These are phyloP conservation scores for Leptinotarsa undecemlineata DNA, from an alignment of 1,140 invertebrate species.

Conservation along the genomic window DNA sequence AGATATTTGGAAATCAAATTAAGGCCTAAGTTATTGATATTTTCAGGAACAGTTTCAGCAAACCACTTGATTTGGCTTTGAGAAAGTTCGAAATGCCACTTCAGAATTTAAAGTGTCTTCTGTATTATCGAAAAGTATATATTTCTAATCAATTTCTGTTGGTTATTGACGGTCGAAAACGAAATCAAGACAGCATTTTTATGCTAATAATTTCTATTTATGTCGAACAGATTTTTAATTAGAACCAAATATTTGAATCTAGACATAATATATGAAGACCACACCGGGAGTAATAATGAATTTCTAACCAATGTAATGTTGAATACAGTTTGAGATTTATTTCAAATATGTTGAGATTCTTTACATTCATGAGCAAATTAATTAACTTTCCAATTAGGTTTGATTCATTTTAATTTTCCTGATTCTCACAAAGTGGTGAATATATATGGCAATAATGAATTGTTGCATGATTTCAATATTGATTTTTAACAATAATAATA, in stretches of 20 bases:
- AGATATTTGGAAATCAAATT: background rate
- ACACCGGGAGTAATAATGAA: too few species aligned
- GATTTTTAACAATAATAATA: too few species aligned
- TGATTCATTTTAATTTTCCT: too few species aligned
- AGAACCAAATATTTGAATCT: background rate
- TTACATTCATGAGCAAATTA: too few species aligned
- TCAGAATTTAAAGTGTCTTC: background rate
- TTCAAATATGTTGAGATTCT: too few species aligned
- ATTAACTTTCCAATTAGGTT: too few species aligned
- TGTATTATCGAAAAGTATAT: background rate
- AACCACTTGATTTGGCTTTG: background rate
- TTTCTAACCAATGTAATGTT: too few species aligned
- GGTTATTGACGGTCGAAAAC: background rate
- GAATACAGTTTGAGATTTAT: too few species aligned
- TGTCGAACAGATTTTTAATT: background rate
- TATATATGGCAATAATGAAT: too few species aligned
- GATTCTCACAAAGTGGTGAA: too few species aligned
- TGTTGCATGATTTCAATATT: too few species aligned
- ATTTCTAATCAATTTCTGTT: background rate
- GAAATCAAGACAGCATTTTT: background rate
- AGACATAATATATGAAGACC: too few species aligned
- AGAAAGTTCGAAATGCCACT: background rate
- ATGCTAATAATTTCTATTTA: background rate
- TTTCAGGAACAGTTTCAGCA: background rate
- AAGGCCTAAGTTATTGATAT: constrained; percentile 1